Conservation (phyloP, 2,888 invertebrate genomes). For the Leucophenga maculata region DNA sequence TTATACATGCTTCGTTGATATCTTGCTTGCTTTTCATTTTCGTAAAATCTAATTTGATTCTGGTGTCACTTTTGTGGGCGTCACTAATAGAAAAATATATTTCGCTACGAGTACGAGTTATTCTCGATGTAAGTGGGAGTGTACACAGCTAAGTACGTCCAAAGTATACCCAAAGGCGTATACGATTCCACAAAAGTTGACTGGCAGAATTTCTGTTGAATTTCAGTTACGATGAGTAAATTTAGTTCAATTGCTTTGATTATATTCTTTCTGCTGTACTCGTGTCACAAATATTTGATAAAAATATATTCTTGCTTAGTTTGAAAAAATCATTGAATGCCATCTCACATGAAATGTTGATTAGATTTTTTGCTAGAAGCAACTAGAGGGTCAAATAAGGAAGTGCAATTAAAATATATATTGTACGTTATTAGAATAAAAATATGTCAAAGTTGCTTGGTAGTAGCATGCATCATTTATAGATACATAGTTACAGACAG, state of each 20-base stretch:
- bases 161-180: background rate
- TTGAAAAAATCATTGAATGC: background rate
- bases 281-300: background rate
- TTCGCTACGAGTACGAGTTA: background rate
- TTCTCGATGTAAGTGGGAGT: background rate
- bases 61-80: conserved; percentile 26
- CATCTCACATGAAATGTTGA: conserved; percentile 11
- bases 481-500: no score
- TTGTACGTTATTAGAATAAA: no score
- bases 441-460: no score
- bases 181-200: background rate
- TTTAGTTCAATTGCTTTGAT: conserved; percentile 23
- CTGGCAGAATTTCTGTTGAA: no score
- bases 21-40: conserved; percentile 13
- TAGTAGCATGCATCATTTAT: no score
- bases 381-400: no score
- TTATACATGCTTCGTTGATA: background rate
- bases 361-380: conserved; percentile 16
- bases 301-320: background rate
- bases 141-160: background rate
- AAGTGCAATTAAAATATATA: no score
- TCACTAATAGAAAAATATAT: conserved; percentile 21
- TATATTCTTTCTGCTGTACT: background rate
- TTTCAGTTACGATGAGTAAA: conserved; percentile 10
- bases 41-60: conserved; percentile 26